Evolutionary conservation across 2,797 vertebrate species (phyloP).

Genomic region (Rhodeus uyekii): DNA sequence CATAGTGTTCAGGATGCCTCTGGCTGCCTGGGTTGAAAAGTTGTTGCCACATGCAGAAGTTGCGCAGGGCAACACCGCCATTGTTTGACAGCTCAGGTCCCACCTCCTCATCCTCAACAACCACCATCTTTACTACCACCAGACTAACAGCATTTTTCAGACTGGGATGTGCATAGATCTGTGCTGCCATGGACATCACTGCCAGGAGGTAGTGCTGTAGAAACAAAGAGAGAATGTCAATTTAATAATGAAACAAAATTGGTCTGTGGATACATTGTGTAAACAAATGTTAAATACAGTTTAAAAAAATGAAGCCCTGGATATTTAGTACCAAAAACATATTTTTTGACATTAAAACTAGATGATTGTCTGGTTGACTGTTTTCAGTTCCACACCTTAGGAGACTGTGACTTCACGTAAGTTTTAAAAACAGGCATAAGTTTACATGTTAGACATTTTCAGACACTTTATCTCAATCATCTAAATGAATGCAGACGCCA

Average conservation of each 20-base stretch:
- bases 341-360: background rate
- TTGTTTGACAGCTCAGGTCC: slow-evolving; percentile 89
- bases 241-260: background rate
- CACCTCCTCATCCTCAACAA: slow-evolving; percentile 82
- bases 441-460: background rate
- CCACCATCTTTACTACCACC: slow-evolving; percentile 91
- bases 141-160: slow-evolving; percentile 89
- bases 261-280: background rate
- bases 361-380: background rate
- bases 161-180: slow-evolving; percentile 92
- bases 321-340: background rate
- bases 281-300: background rate
- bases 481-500: background rate
- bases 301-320: background rate
- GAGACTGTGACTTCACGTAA: background rate
- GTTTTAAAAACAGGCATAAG: background rate
- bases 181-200: slow-evolving; percentile 88
- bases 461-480: background rate
- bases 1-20: slow-evolving; percentile 90
- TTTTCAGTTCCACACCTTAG: background rate
- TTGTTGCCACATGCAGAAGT: slow-evolving; percentile 96
- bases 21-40: slow-evolving; percentile 87
- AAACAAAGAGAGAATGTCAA: background rate
- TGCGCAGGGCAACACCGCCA: slow-evolving; percentile 86
- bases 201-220: slow-evolving; percentile 89